Evolutionary conservation across 2,888 invertebrate genomes (phyloP), one percentile per base, ranked within the genome.

Genomic region (Drosophila helvetica): DNA sequence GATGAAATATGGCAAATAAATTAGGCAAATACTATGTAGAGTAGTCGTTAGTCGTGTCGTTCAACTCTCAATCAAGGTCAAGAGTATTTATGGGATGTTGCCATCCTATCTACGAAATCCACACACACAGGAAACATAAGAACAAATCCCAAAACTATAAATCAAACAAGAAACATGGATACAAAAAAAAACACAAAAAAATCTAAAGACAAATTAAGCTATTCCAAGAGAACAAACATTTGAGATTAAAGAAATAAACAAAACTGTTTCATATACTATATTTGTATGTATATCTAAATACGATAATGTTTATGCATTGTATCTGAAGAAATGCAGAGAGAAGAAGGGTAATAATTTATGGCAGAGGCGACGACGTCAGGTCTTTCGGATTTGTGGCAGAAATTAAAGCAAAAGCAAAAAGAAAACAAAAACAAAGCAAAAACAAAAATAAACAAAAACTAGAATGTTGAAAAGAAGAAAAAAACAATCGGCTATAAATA

Each of bases 401-500:
- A 22, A 48, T 52, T 45, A 54, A 50, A 42, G 19, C 42, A 45
- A 45, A 66, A 66, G 43, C 50, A 45, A 50, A 55, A 54, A 25
- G 47, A 38, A 54, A 63, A 63, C 57, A 62, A 54, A 70, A 64
- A 71, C 63, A 70, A 45, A 70, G 63, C 38, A 52, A 57, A 54
- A 50, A 45, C 56, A 48, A 56, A 45, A 22, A 54, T 50, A 62
- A 51, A 38, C 57, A 54, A 22, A 22, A 25, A 58, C 38, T 38
- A 38, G 38, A 38, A 38, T 38, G 38, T 38, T 38, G 7, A 60
- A 52, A 53, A 43, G n/a, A 54, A 50, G 57, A 51, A 30, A 54
- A 27, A 38, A 62, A 48, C 64, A 63, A 50, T 18, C 47, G 65
- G 65, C 65, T 65, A 66, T 66, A 66, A 66, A 66, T 66, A 66